Evolutionary conservation across 2,113 vertebrate genomes (phyloP).

Genomic region (Gracilinanus agilis): DNA sequence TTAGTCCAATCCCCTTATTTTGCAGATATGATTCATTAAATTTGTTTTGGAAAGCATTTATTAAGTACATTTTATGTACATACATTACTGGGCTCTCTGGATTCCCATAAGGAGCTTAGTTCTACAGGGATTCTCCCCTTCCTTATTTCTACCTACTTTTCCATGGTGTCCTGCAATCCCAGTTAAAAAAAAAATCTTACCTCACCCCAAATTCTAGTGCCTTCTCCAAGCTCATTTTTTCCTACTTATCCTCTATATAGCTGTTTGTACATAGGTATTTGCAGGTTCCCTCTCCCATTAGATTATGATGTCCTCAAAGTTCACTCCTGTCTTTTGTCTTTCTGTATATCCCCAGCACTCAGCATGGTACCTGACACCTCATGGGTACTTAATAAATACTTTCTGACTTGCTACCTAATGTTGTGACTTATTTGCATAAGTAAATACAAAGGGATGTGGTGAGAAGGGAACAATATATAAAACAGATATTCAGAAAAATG

Average conservation of each 20-base stretch:
- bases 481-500: background rate
- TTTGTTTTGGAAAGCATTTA: background rate
- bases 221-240: background rate
- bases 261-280: background rate
- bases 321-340: background rate
- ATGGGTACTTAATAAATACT: background rate
- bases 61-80: background rate
- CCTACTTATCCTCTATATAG: background rate
- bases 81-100: background rate
- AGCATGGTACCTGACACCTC: background rate
- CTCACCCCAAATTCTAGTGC: background rate
- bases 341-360: background rate
- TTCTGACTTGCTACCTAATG: background rate
- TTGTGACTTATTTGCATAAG: background rate
- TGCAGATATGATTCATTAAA: background rate
- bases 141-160: background rate
- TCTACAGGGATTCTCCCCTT: background rate
- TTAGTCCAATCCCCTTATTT: background rate
- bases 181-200: background rate
- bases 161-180: background rate
- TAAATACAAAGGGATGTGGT: background rate
- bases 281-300: background rate
- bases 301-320: background rate
- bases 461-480: background rate
- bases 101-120: background rate